phyloP scores from a whole-genome alignment of 2,888 invertebrate genomes.

The Hyppa rectilinea region DNA sequence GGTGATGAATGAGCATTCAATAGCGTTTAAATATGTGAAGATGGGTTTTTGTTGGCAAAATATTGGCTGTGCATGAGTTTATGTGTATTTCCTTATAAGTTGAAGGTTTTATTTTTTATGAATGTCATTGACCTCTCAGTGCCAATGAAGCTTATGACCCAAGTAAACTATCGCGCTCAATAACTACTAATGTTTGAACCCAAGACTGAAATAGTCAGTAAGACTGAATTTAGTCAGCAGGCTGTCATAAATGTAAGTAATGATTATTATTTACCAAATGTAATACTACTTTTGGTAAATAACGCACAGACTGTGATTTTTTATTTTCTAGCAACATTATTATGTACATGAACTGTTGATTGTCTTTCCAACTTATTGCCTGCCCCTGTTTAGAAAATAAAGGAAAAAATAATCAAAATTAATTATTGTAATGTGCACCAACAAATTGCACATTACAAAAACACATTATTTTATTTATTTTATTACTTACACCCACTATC shows the following conservation, averaged over 20 bases:
- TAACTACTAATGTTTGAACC: not conserved
- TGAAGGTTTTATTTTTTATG: slow-evolving; percentile 6
- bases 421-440: not conserved
- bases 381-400: not conserved
- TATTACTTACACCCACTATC: too few species aligned
- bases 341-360: not conserved
- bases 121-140: slow-evolving; percentile 22
- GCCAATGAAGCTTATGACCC: not conserved
- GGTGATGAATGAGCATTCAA: slow-evolving; percentile 49
- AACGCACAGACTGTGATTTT: not conserved
- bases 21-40: slow-evolving; percentile 46
- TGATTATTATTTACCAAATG: not conserved
- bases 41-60: slow-evolving; percentile 26
- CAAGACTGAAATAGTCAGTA: not conserved
- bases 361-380: not conserved
- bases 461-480: too few species aligned
- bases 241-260: slow-evolving; percentile 1
- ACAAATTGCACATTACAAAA: not conserved
- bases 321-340: not conserved
- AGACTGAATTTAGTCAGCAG: too few species aligned
- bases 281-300: too few species aligned
- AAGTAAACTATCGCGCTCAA: too few species aligned
- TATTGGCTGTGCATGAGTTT: slow-evolving; percentile 28
- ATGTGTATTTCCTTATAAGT: slow-evolving; percentile 14
- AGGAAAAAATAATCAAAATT: not conserved